Evolutionary conservation across 2,888 invertebrate species (phyloP), one percentile per base, ranked within the genome.

Genomic region (Drosophila kuntzei): DNA sequence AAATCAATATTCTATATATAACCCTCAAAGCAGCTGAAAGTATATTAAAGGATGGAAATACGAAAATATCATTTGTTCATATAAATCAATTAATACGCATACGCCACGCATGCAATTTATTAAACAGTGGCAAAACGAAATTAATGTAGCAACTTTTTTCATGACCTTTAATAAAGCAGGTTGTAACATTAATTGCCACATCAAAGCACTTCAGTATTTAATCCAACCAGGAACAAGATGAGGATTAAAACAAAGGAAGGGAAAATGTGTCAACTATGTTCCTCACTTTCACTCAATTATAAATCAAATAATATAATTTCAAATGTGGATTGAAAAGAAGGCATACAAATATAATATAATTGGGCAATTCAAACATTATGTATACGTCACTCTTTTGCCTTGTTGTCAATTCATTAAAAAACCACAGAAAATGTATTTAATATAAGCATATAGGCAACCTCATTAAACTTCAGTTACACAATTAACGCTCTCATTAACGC

Each of bases 401-500:
- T 20, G 18, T 29, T 12, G 11, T 9, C 7, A 5, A 14, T 20
- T 14, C 12, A 29, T 11, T 25, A 20, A 41, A 29, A 32, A n/a
- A 8, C 12, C 27, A 2, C 16, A 41, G 32, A 5, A 25, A 25
- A 25, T 41, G n/a, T 20, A 39, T 41, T 41, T 16, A 25, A 32
- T 18, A 25, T 16, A 43, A 18, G 4, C 12, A 34, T 34, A 51
- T 9, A 22, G 14, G 16, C 46, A 14, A 8, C 5, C 20, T n/a
- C 37, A 50, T 50, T 57, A 53, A 37, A 34, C 14, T 36, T 16
- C 2, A 20, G 37, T 36, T 43, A 2, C 9, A 36, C 22, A 27
- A 39, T 32, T 14, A 20, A 53, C n/a, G n/a, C n/a, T 29, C 41
- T 55, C 36, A 53, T 58, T 53, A 70, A 20, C 22, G 12, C 1